Base-by-base conservation (phyloP, 1,140 invertebrate species). In the Ridgeia piscesae region DNA sequence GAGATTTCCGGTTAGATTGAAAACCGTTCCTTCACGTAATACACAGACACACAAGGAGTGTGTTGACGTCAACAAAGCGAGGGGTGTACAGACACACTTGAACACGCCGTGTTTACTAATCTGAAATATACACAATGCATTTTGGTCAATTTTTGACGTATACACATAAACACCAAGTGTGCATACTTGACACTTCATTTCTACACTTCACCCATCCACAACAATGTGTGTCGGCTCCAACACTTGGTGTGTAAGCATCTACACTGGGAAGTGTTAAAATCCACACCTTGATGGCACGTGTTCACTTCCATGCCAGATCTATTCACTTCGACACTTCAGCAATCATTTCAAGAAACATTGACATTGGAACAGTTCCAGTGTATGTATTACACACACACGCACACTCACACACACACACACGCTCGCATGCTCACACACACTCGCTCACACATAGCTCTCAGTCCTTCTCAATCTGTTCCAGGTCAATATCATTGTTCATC, bases 391-490 rank as follows among this genome's bases (percentile, higher is more conserved):
- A 77, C 58, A 77, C 58, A 77, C 58, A 77, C 58, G 27, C 27
- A 77, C 4, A 31, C 58, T 77, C 11, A 77, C 27, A 31, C 58
- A 77, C 58, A 21, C 2, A 77, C 58, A 77, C 17, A 14, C 58
- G 11, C 4, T 4, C 42, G 42, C 42, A 42, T 42, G 42, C 11
- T 42, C 42, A 42, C 42, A 42, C 11, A 42, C 42, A 42, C 42
- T n/a, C n/a, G n/a, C n/a, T 50, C 48, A 77, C 27, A 77, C 58
- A 77, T 21, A 77, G 2, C 58, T 77, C 6, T 91, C 91, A 91
- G 91, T 91, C 91, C 91, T 91, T 91, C 48, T 91, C 91, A 58
- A 91, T 91, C 91, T 91, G 91, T 21, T 91, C 91, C 34, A 91
- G 35, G 91, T 91, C 91, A 6, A 91, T 34, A 34, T 91, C 91